These are phyloP conservation scores for Azemiops feae DNA, from an alignment of 2,113 vertebrate species.

Conservation along the genomic window DNA sequence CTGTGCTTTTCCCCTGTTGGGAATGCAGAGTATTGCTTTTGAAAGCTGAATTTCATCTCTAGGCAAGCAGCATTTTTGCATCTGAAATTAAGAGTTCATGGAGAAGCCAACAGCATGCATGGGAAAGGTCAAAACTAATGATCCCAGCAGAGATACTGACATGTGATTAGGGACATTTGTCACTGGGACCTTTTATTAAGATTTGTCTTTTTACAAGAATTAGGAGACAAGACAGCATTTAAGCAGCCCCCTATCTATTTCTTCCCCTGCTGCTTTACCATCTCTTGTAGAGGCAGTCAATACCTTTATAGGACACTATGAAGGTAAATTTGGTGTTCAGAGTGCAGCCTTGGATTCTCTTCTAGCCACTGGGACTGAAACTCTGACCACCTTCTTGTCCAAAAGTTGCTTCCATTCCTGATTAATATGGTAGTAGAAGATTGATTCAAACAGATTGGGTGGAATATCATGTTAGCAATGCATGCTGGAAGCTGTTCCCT, in stretches of 20 bases:
- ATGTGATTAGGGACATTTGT: neutral
- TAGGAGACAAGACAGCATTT: neutral
- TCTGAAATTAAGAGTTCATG: neutral
- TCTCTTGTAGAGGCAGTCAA: neutral
- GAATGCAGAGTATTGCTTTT: neutral
- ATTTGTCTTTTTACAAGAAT: neutral
- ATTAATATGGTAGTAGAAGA: neutral
- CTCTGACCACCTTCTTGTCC: neutral
- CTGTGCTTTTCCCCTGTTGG: neutral
- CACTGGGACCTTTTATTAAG: neutral
- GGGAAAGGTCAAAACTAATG: conserved; percentile 26
- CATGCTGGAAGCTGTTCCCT: neutral
- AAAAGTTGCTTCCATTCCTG: neutral
- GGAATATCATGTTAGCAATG: neutral
- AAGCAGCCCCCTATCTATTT: neutral
- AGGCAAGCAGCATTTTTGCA: neutral
- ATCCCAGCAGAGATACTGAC: neutral
- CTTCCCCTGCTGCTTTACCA: neutral
- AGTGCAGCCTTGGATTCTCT: neutral
- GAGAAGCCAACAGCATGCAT: neutral
- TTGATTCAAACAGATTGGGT: neutral
- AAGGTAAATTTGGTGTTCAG: neutral
- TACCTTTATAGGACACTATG: neutral
- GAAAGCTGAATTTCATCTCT: neutral
- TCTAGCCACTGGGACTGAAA: neutral